Evolutionary conservation across 2,797 vertebrate genomes (phyloP).

Genomic region (Aldrovandia affinis): DNA sequence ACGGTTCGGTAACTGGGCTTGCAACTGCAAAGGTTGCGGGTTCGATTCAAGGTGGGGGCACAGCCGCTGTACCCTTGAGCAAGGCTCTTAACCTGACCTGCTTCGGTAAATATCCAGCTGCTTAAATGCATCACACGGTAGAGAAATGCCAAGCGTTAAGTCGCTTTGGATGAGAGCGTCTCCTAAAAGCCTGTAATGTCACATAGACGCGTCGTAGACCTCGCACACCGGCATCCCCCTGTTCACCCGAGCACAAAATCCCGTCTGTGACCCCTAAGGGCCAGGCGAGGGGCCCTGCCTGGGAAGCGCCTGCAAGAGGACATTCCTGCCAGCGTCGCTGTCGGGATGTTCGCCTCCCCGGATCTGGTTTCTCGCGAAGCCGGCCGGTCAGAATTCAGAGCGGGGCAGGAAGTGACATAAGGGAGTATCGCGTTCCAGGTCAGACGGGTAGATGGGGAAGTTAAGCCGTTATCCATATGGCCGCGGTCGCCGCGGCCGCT

Average conservation of each 20-base stretch:
- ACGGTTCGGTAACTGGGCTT: too few species aligned
- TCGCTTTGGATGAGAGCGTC: too few species aligned
- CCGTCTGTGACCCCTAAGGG: background rate
- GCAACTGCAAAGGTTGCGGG: too few species aligned
- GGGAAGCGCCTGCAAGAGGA: background rate
- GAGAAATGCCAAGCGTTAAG: too few species aligned
- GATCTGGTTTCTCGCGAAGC: slow-evolving; percentile 11
- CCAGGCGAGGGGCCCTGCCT: background rate
- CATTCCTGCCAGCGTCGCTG: background rate
- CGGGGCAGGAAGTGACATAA: slow-evolving; percentile 20
- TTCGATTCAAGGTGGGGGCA: too few species aligned
- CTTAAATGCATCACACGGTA: too few species aligned
- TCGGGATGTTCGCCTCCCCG: background rate
- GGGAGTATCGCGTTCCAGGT: slow-evolving; percentile 2
- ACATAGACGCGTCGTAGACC: too few species aligned
- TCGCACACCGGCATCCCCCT: background rate
- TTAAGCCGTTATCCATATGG: background rate
- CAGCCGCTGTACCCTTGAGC: too few species aligned
- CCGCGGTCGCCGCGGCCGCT: background rate
- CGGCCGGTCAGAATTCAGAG: background rate
- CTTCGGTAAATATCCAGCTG: too few species aligned
- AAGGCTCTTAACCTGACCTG: too few species aligned
- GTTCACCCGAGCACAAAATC: background rate
- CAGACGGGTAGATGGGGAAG: background rate
- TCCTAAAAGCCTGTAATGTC: too few species aligned